Conservation (phyloP, 2,888 invertebrate species). For the Monopis laevigella region DNA sequence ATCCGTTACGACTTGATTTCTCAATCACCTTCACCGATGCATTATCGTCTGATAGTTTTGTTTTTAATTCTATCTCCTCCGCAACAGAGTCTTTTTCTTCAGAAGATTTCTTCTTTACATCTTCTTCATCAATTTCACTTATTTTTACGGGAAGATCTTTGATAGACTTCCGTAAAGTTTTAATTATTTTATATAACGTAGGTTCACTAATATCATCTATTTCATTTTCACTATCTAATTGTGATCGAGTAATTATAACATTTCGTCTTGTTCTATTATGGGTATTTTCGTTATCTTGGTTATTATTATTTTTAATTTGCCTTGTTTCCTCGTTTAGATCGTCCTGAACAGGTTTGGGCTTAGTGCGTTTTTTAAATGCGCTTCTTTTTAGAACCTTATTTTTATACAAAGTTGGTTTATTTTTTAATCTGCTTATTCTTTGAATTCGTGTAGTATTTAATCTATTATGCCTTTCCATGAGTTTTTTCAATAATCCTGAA, state of each 20-base stretch:
- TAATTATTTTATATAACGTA: conserved; percentile 34
- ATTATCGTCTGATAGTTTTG: conserved; percentile 32
- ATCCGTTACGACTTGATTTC: background rate
- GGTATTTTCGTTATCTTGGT: background rate
- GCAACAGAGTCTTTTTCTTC: conserved; percentile 14
- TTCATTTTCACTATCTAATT: conserved; percentile 37
- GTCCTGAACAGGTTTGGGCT: too few species aligned
- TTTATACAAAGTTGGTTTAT: conserved; percentile 1
- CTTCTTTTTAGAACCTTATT: background rate
- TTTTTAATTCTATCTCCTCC: conserved; percentile 28
- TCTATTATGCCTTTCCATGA: background rate
- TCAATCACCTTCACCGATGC: conserved; percentile 15
- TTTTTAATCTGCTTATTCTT: background rate
- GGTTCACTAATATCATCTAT: conserved; percentile 25
- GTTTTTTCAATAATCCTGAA: background rate
- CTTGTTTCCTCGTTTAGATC: too few species aligned
- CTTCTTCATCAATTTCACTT: conserved; percentile 18
- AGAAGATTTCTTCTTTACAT: conserved; percentile 17
- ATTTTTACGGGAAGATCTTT: conserved; percentile 28
- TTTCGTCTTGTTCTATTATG: conserved; percentile 6
- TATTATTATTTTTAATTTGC: background rate
- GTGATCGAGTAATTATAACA: conserved; percentile 9
- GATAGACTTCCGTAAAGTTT: conserved; percentile 33
- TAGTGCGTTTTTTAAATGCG: background rate
- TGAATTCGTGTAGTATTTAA: background rate